phyloP scores from a whole-genome alignment of 2,797 vertebrate genomes.

The Taeniopygia guttata region DNA sequence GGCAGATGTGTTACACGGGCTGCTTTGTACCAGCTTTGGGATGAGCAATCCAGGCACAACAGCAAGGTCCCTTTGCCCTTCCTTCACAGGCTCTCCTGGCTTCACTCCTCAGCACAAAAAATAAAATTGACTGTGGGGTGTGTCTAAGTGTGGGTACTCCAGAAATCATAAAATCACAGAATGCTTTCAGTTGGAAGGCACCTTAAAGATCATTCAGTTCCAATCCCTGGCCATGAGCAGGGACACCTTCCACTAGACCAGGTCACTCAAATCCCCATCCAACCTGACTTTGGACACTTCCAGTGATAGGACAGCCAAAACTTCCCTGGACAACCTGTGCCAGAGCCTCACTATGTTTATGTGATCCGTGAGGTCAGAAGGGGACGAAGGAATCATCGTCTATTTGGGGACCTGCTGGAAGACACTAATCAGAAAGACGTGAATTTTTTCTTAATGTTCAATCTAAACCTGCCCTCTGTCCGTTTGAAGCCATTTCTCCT shows the following conservation, averaged over 20 bases:
- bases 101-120: neutral
- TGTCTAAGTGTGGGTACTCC: neutral
- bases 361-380: too few relatives aligned
- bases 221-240: neutral
- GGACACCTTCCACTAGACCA: neutral
- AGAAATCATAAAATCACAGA: neutral
- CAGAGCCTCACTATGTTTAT: too few relatives aligned
- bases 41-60: neutral
- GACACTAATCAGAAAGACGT: too few relatives aligned
- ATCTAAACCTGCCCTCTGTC: neutral
- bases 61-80: neutral
- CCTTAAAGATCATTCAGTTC: neutral
- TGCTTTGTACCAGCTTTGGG: neutral
- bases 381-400: too few relatives aligned
- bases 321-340: neutral
- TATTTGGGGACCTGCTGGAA: too few relatives aligned
- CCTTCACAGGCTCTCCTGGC: neutral
- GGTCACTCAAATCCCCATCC: neutral
- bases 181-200: neutral
- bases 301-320: neutral
- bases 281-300: neutral
- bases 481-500: neutral
- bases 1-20: neutral
- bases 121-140: fast-evolving
- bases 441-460: neutral